Evolutionary conservation across 2,888 invertebrate species (phyloP).

Genomic region (Heliconius erato): DNA sequence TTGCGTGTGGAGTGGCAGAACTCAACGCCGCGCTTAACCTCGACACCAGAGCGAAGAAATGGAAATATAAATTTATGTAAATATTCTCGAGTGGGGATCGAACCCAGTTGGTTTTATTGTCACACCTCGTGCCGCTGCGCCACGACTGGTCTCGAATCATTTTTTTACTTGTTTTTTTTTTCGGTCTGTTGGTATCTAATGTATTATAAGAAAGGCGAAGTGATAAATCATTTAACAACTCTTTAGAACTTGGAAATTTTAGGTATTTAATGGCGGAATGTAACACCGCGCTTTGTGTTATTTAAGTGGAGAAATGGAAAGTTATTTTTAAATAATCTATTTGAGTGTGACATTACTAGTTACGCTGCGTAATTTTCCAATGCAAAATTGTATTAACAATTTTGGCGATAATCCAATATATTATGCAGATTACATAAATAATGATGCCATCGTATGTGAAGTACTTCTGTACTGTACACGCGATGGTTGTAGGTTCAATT

Average conservation of each 20-base stretch:
- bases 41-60: too few relatives aligned
- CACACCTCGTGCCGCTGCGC: too few relatives aligned
- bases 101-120: too few relatives aligned
- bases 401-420: conserved; percentile 8
- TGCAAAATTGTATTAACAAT: not conserved
- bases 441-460: not conserved
- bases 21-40: too few relatives aligned
- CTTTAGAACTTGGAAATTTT: not conserved
- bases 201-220: not conserved
- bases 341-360: not conserved
- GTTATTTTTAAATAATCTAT: not conserved
- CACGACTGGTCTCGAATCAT: too few relatives aligned
- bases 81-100: too few relatives aligned
- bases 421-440: not conserved
- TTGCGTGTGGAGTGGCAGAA: too few relatives aligned
- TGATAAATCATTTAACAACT: too few relatives aligned
- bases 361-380: conserved; percentile 11
- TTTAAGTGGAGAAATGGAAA: too few relatives aligned
- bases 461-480: not conserved
- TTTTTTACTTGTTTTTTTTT: not conserved
- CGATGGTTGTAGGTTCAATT: not conserved
- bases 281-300: not conserved
- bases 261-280: not conserved
- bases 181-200: not conserved
- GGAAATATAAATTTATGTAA: too few relatives aligned